These are phyloP conservation scores for Bryconaethiops microstoma DNA, from an alignment of 2,797 vertebrate species.

Conservation along the genomic window DNA sequence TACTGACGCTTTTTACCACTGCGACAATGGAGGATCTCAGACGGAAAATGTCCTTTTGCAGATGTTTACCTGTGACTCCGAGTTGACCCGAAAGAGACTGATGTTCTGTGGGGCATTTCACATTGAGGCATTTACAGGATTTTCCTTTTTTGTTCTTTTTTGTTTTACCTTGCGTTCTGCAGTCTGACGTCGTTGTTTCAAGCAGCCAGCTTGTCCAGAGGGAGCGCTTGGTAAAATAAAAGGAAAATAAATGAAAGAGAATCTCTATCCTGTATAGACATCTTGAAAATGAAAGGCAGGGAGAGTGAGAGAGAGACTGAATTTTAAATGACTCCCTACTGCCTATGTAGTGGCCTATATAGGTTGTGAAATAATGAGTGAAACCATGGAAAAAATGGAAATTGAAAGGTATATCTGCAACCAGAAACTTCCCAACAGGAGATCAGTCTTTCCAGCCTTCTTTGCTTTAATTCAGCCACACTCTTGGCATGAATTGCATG, in stretches of 20 bases:
- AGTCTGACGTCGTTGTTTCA: neutral
- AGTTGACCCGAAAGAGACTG: neutral
- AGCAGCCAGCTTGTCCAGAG: neutral
- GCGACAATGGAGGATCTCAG: neutral
- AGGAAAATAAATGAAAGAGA: neutral
- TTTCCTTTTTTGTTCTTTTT: neutral
- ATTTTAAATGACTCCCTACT: neutral
- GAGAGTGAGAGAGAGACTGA: neutral
- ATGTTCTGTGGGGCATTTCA: neutral
- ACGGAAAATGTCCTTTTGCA: neutral
- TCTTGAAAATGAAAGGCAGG: neutral
- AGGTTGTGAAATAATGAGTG: neutral
- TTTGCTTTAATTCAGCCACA: too few species aligned
- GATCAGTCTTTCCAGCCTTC: too few species aligned
- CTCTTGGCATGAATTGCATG: too few species aligned
- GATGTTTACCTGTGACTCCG: neutral
- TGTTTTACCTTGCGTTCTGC: neutral
- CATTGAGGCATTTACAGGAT: neutral
- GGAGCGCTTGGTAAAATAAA: neutral
- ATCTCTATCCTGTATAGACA: neutral
- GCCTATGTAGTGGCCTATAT: neutral
- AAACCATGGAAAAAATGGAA: neutral
- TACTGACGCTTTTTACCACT: neutral
- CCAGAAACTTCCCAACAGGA: too few species aligned
- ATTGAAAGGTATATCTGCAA: too few species aligned